These are phyloP conservation scores for Ochropleura leucogaster DNA, from an alignment of 2,888 invertebrate genomes.

Conservation along the genomic window DNA sequence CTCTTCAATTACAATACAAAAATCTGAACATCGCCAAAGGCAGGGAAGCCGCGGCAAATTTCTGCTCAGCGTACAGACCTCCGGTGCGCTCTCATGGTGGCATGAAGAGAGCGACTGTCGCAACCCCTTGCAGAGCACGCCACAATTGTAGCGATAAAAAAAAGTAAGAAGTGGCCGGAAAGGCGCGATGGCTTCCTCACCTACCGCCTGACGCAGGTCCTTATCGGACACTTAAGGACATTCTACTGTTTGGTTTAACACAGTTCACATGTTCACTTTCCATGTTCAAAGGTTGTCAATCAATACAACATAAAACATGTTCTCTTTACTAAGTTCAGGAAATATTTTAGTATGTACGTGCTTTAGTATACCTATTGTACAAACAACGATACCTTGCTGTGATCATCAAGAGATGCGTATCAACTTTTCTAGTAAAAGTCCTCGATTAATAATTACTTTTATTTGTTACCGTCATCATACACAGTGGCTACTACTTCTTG, in stretches of 20 bases:
- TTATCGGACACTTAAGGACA: constrained; percentile 23
- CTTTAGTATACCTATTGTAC: too few species aligned
- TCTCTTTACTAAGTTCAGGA: background rate
- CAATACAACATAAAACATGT: constrained; percentile 2
- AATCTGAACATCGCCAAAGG: constrained; percentile 4
- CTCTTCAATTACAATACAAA: constrained; percentile 26
- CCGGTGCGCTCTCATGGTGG: too few species aligned
- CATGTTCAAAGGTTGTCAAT: constrained; percentile 70
- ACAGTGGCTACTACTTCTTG: background rate
- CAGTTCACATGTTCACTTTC: constrained; percentile 63
- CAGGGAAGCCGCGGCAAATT: constrained; percentile 17
- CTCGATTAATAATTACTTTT: background rate
- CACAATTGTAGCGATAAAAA: too few species aligned
- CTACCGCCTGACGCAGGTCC: too few species aligned
- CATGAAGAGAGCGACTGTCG: too few species aligned
- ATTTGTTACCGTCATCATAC: too few species aligned
- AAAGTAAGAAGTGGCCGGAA: too few species aligned
- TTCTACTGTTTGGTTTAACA: constrained; percentile 42
- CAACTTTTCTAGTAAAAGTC: too few species aligned
- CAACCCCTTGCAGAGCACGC: too few species aligned
- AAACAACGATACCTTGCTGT: background rate
- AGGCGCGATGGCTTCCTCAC: too few species aligned
- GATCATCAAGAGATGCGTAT: background rate
- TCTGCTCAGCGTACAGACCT: too few species aligned
- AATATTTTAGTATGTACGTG: too few species aligned